Conservation (phyloP, 2,797 vertebrate genomes). For the Acanthurus leucopareius region DNA sequence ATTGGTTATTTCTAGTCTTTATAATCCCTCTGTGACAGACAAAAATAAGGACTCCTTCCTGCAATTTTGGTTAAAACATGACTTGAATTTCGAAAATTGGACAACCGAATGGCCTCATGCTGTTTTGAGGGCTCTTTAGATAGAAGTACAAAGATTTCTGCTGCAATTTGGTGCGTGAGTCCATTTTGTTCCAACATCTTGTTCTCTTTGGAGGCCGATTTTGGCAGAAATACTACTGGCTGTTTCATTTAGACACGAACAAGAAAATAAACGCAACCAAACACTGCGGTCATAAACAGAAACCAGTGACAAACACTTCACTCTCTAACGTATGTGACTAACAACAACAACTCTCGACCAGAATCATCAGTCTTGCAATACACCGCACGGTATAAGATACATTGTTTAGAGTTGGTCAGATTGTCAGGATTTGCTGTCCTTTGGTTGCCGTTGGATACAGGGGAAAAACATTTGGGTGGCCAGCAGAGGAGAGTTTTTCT, state of each 20-base stretch:
- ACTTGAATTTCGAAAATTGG: neutral
- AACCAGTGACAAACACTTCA: conserved; percentile 50
- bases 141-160: conserved; percentile 16
- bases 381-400: conserved; percentile 3
- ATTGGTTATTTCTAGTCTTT: conserved; percentile 25
- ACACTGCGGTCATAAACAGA: conserved; percentile 64
- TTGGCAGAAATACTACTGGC: conserved; percentile 50
- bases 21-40: conserved; percentile 1
- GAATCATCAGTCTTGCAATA: conserved; percentile 43
- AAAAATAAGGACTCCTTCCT: neutral
- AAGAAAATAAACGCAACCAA: conserved; percentile 68
- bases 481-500: conserved; percentile 24
- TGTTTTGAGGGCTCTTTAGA: neutral
- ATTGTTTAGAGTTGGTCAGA: conserved; percentile 48
- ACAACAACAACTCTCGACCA: conserved; percentile 50
- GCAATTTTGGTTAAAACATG: conserved; percentile 3
- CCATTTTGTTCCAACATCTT: conserved; percentile 55
- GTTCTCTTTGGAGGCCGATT: conserved; percentile 44
- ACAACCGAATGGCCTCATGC: neutral
- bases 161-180: conserved; percentile 4
- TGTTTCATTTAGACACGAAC: conserved; percentile 50
- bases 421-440: conserved; percentile 40
- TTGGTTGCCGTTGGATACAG: conserved; percentile 44
- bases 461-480: conserved; percentile 39
- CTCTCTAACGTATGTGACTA: conserved; percentile 46